Conservation (phyloP, 2,113 vertebrate genomes). For the Notarius quadriscutis region DNA sequence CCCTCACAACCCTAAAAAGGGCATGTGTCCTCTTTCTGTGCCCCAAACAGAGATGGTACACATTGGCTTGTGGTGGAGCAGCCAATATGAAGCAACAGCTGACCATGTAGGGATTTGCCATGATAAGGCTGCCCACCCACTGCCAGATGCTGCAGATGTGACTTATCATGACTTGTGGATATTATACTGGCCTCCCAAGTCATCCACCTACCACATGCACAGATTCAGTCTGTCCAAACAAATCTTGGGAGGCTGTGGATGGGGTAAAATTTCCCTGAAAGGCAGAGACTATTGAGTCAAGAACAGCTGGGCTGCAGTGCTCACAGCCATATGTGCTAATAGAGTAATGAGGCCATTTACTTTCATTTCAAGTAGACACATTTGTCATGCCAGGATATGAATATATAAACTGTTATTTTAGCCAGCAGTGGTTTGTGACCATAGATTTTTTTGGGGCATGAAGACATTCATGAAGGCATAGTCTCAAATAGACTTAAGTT, state of each 20-base stretch:
- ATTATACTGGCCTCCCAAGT: slow-evolving; percentile 10
- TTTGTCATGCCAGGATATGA: slow-evolving; percentile 1
- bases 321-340: slow-evolving; percentile 16
- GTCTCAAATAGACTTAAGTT: not conserved
- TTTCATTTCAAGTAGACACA: not conserved
- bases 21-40: slow-evolving; percentile 31
- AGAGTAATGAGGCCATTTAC: slow-evolving; percentile 15
- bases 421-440: not conserved
- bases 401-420: slow-evolving; percentile 13
- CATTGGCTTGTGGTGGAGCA: slow-evolving; percentile 1
- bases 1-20: slow-evolving; percentile 45
- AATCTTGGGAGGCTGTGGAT: slow-evolving; percentile 31
- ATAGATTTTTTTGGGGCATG: not conserved
- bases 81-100: slow-evolving; percentile 23
- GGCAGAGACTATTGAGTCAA: slow-evolving; percentile 41
- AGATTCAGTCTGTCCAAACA: slow-evolving; percentile 35
- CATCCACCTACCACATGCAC: not conserved
- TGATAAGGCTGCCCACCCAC: slow-evolving; percentile 24
- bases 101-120: slow-evolving; percentile 40
- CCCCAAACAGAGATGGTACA: slow-evolving; percentile 19
- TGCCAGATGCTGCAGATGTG: slow-evolving; percentile 44
- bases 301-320: slow-evolving; percentile 42
- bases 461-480: not conserved
- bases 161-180: slow-evolving; percentile 29
- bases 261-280: slow-evolving; percentile 39